Conservation (phyloP, 2,113 vertebrate genomes). For the Triplophysa tibetana region DNA sequence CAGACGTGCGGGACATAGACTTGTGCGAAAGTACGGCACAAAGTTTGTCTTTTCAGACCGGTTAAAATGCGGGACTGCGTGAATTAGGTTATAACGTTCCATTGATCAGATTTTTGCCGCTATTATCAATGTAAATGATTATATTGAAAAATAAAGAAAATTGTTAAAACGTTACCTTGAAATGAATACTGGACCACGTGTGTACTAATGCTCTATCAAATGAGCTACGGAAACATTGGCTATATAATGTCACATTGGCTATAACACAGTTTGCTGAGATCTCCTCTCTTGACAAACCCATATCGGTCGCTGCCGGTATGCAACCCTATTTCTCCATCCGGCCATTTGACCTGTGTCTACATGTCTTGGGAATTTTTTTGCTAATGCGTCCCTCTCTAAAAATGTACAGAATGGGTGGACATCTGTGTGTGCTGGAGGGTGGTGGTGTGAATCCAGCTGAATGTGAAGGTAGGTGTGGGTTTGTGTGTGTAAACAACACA, state of each 20-base stretch:
- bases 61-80: no score
- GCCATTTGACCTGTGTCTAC: neutral
- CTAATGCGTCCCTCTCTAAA: slow-evolving; percentile 32
- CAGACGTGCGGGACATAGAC: no score
- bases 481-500: slow-evolving; percentile 24
- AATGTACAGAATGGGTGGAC: slow-evolving; percentile 52
- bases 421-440: slow-evolving; percentile 26
- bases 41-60: no score
- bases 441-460: slow-evolving; percentile 7
- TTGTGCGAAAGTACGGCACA: no score
- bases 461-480: slow-evolving; percentile 48
- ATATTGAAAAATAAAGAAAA: no score
- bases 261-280: neutral
- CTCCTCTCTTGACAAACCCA: neutral
- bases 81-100: no score
- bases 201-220: no score
- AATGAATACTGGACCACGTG: no score
- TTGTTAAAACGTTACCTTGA: no score
- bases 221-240: no score
- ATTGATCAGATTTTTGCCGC: no score
- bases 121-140: no score
- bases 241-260: neutral
- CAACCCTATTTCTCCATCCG: slow-evolving; percentile 8
- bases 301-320: neutral
- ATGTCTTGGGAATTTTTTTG: slow-evolving; percentile 14